Base-by-base conservation (phyloP, 1,140 invertebrate species). In the Aphelenchoides besseyi region DNA sequence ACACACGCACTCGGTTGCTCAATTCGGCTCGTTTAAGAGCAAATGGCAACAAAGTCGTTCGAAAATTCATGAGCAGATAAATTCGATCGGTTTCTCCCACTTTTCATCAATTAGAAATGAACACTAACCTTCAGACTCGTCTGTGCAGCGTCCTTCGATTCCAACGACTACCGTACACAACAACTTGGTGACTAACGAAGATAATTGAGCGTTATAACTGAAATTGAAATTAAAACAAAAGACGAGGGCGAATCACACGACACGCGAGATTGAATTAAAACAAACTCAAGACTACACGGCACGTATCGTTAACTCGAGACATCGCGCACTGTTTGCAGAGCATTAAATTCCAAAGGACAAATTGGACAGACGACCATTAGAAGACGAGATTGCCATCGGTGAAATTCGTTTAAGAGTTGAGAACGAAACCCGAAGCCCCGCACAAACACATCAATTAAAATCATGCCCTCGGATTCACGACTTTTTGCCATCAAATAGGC, bases 241-340 rank as follows among this genome's bases (percentile, higher is more conserved):
- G n/a, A n/a, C n/a, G n/a, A n/a, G n/a, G n/a, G n/a, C n/a, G n/a
- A n/a, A n/a, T n/a, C n/a, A n/a, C n/a, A n/a, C n/a, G n/a, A n/a
- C n/a, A n/a, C n/a, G n/a, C n/a, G n/a, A n/a, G n/a, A n/a, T n/a
- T n/a, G n/a, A n/a, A n/a, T n/a, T n/a, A n/a, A n/a, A n/a, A n/a
- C n/a, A n/a, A n/a, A n/a, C n/a, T n/a, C n/a, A n/a, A n/a, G n/a
- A n/a, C n/a, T n/a, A n/a, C n/a, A n/a, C n/a, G n/a, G n/a, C n/a
- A n/a, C n/a, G n/a, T n/a, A n/a, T n/a, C n/a, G n/a, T n/a, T n/a
- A n/a, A n/a, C n/a, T n/a, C n/a, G n/a, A n/a, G n/a, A n/a, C n/a
- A n/a, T n/a, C n/a, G n/a, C 41, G 41, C 41, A 48, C 41, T 48
- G 41, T 48, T 48, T 48, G 41, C 41, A 48, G 41, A 48, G 41